Conservation (phyloP, 2,113 vertebrate genomes). For the Campylorhamphus procurvoides region DNA sequence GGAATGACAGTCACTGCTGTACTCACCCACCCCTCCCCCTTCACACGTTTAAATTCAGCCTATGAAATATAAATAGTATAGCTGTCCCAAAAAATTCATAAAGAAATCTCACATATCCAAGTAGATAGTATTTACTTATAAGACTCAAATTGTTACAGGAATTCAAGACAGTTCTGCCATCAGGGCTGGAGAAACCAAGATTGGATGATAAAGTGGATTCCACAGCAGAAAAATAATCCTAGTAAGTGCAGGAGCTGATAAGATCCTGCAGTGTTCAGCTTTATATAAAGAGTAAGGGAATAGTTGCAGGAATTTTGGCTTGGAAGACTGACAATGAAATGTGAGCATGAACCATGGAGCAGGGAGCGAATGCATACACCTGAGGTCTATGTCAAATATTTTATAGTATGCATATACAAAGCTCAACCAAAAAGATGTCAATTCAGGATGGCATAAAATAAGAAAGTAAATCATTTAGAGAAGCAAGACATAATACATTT, state of each 20-base stretch:
- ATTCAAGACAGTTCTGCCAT: neutral
- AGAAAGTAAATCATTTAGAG: neutral
- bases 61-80: neutral
- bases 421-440: neutral
- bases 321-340: neutral
- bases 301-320: neutral
- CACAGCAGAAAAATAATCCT: neutral
- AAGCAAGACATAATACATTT: neutral
- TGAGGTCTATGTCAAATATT: neutral
- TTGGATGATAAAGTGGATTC: neutral
- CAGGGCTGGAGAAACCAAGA: neutral
- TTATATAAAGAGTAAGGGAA: neutral
- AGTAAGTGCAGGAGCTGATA: neutral
- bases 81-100: neutral
- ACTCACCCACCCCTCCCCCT: accelerated
- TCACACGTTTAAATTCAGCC: neutral
- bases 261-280: neutral
- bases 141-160: neutral
- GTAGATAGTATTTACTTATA: neutral
- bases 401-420: neutral
- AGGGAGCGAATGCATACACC: neutral
- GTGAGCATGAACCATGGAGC: neutral
- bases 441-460: neutral
- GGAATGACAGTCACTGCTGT: neutral
- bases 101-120: neutral